Conservation (phyloP, 2,888 invertebrate genomes). For the Volucella zonaria region DNA sequence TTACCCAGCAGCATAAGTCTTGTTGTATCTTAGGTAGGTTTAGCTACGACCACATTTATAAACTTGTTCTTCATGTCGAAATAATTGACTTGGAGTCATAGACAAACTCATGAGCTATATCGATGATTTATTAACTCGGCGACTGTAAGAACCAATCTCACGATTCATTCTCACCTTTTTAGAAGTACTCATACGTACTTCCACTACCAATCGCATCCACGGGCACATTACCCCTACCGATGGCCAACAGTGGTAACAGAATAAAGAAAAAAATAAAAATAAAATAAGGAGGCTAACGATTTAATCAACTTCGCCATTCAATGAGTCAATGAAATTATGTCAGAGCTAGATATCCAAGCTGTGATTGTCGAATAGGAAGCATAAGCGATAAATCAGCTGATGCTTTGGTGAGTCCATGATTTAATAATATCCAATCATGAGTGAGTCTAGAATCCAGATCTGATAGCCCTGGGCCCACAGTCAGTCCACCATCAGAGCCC, state of each 20-base stretch:
- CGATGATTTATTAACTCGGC: conserved; percentile 66
- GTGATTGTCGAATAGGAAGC: conserved; percentile 23
- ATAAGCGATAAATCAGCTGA: conserved; percentile 54
- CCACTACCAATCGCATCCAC: too few relatives aligned
- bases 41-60: neutral
- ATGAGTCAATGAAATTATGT: conserved; percentile 70
- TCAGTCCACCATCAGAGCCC: conserved; percentile 54
- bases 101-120: conserved; percentile 29
- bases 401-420: conserved; percentile 53
- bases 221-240: neutral
- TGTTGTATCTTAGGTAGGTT: neutral
- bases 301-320: conserved; percentile 68
- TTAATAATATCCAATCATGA: conserved; percentile 54
- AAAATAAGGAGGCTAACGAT: conserved; percentile 61
- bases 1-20: conserved; percentile 66
- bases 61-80: conserved; percentile 59
- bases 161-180: conserved; percentile 61
- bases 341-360: conserved; percentile 45
- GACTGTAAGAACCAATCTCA: conserved; percentile 61
- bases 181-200: too few relatives aligned
- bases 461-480: too few relatives aligned
- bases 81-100: conserved; percentile 46
- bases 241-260: neutral
- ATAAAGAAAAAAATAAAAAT: conserved; percentile 11
- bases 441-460: too few relatives aligned